A percentile compares a stretch with the other conserved stretches of the same genome.
Conservation (phyloP, 1,140 invertebrate genomes). For the Mycetomoellerius zeteki region DNA sequence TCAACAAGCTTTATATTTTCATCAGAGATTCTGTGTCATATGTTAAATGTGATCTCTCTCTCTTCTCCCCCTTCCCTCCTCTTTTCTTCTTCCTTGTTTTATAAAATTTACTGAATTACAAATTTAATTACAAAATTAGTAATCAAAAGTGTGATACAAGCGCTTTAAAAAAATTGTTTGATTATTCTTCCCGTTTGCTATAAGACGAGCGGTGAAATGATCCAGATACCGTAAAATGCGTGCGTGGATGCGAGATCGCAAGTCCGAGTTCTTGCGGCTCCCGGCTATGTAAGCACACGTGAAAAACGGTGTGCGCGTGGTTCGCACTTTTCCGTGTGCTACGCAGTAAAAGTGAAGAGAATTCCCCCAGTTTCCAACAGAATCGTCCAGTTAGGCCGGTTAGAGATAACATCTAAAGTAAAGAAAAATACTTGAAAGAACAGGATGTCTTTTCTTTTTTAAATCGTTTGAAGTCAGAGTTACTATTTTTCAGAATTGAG, state of each 20-base stretch:
- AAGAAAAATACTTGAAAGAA: slow-evolving; percentile 4
- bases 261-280: slow-evolving; percentile 20
- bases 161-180: background rate
- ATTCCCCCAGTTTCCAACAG: slow-evolving; percentile 70
- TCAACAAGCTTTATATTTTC: no score
- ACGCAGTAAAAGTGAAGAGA: slow-evolving; percentile 84
- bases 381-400: slow-evolving; percentile 72
- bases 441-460: background rate
- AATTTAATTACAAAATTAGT: background rate
- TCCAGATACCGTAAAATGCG: slow-evolving; percentile 13
- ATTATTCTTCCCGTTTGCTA: background rate
- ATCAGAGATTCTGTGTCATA: background rate
- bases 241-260: slow-evolving; percentile 14
- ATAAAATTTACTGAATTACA: background rate
- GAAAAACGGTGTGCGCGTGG: slow-evolving; percentile 68
- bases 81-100: background rate
- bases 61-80: background rate
- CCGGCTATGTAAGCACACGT: background rate
- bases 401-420: slow-evolving; percentile 45
- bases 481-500: background rate
- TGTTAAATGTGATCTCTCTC: background rate
- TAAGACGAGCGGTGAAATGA: slow-evolving; percentile 47
- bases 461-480: background rate
- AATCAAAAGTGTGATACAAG: background rate
- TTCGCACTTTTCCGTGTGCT: slow-evolving; percentile 74